Conservation (phyloP, 1,140 invertebrate species). For the Thrips palmi region DNA sequence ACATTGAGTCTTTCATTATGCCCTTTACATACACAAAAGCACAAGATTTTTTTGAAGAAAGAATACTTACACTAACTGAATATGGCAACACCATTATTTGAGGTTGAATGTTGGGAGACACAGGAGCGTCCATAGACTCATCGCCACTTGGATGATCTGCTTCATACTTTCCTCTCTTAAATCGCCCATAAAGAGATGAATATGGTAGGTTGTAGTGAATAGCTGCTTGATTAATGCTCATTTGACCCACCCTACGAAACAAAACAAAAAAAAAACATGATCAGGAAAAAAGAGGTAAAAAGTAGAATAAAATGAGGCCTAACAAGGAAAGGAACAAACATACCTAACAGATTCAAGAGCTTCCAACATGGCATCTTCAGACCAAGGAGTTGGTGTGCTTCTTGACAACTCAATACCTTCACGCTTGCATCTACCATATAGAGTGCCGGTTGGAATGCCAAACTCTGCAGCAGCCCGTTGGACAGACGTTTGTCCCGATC, state of each 20-base stretch:
- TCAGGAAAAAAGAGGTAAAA: conserved; percentile 7
- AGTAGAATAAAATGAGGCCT: conserved; percentile 5
- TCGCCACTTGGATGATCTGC: conserved; percentile 20
- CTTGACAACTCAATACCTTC: conserved; percentile 73
- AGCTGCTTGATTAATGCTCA: conserved; percentile 86
- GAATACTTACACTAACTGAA: too few species aligned
- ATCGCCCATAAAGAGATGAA: conserved; percentile 70
- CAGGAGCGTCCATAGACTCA: too few species aligned
- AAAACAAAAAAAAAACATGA: conserved; percentile 10
- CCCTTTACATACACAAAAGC: too few species aligned
- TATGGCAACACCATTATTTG: too few species aligned
- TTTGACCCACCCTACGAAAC: conserved; percentile 55
- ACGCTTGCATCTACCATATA: conserved; percentile 71
- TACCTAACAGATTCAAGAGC: conserved; percentile 72
- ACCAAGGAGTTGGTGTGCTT: conserved; percentile 74
- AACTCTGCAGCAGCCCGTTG: conserved; percentile 67
- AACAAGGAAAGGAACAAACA: conserved; percentile 10
- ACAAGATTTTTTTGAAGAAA: too few species aligned
- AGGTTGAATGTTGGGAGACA: too few species aligned
- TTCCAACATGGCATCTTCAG: conserved; percentile 74
- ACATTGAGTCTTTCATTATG: too few species aligned
- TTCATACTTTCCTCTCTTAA: conserved; percentile 49
- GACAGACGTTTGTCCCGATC: conserved; percentile 62
- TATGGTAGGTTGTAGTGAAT: conserved; percentile 81
- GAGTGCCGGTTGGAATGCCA: conserved; percentile 66